These are phyloP conservation scores for Pseudomugil tenellus DNA, from an alignment of 2,797 vertebrate species.

Conservation along the genomic window DNA sequence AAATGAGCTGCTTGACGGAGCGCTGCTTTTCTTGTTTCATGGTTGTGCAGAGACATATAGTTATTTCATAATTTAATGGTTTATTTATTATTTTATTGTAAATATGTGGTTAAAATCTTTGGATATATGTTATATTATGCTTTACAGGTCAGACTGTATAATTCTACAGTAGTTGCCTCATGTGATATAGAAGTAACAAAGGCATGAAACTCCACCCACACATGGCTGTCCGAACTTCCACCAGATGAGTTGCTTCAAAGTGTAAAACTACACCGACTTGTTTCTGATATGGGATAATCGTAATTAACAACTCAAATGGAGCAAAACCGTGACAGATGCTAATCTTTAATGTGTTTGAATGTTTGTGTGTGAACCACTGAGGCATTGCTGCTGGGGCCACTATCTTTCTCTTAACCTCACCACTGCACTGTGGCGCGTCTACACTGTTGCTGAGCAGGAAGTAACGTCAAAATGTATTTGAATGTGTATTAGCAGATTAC, in stretches of 20 bases:
- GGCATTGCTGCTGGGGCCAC: constrained; percentile 38
- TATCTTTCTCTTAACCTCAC: constrained; percentile 71
- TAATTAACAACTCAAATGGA: constrained; percentile 83
- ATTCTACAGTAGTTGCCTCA: background rate
- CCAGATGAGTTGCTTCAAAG: constrained; percentile 58
- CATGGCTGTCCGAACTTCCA: constrained; percentile 47
- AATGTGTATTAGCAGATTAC: constrained; percentile 6
- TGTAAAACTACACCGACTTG: constrained; percentile 52
- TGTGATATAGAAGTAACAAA: constrained; percentile 28
- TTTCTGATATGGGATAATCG: constrained; percentile 76
- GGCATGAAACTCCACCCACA: constrained; percentile 32
- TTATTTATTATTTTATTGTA: background rate
- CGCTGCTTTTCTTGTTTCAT: background rate
- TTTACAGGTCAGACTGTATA: constrained; percentile 1
- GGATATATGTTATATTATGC: background rate
- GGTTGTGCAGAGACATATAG: background rate
- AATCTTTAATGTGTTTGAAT: constrained; percentile 36
- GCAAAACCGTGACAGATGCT: constrained; percentile 81
- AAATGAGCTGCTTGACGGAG: too few relatives aligned
- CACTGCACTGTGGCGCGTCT: constrained; percentile 33
- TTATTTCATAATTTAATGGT: background rate
- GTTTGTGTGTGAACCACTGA: constrained; percentile 28
- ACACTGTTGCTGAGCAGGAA: constrained; percentile 19
- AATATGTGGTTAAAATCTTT: background rate
- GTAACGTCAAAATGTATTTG: constrained; percentile 21